These are phyloP conservation scores for Chaetorhynchus papuensis DNA, from an alignment of 2,113 vertebrate genomes.

Conservation along the genomic window DNA sequence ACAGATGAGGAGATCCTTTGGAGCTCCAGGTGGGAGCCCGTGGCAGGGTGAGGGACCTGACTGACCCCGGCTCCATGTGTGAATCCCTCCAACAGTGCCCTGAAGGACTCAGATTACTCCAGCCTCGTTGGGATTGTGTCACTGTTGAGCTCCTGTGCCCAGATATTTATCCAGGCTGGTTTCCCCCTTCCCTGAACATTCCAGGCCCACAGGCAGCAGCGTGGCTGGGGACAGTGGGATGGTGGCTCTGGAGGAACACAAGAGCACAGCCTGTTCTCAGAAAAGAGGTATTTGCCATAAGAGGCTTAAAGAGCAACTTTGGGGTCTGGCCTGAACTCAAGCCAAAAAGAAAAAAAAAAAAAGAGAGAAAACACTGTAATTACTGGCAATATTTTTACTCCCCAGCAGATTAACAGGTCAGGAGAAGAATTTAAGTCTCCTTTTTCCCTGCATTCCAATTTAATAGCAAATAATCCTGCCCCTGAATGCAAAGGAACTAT, in stretches of 20 bases:
- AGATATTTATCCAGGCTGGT: not conserved
- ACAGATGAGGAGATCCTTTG: not conserved
- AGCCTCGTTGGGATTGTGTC: not conserved
- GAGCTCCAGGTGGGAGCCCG: not conserved
- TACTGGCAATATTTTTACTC: constrained; percentile 15
- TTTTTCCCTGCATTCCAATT: constrained; percentile 16
- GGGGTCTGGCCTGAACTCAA: not conserved
- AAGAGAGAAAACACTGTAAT: not conserved
- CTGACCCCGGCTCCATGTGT: not conserved
- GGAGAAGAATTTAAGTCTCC: constrained; percentile 31
- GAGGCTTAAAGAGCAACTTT: constrained; percentile 12
- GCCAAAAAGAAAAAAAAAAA: not conserved
- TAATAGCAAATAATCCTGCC: constrained; percentile 53
- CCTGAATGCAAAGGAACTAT: not conserved
- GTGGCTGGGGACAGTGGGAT: not conserved
- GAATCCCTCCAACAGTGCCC: not conserved
- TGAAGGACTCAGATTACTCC: not conserved
- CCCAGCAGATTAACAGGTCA: constrained; percentile 28
- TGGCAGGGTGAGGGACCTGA: not conserved
- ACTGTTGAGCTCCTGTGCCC: not conserved
- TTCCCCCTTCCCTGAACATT: not conserved
- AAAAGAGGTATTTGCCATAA: not conserved
- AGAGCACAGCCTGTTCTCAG: not conserved
- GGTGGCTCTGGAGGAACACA: not conserved
- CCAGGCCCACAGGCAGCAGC: not conserved